phyloP scores from a whole-genome alignment of 2,797 vertebrate genomes.

The Rhinichthys osculus region DNA sequence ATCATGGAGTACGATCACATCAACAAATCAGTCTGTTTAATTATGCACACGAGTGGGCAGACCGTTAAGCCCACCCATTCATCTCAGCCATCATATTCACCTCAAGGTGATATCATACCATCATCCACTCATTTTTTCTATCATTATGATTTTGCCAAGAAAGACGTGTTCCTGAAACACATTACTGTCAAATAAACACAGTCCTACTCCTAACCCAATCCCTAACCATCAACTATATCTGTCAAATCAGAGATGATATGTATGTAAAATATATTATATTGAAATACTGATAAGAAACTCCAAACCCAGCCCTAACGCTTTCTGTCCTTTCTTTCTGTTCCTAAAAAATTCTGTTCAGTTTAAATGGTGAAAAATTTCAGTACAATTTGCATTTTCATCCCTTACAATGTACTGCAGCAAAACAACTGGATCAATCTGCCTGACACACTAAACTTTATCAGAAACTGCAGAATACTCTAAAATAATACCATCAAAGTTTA shows the following conservation, averaged over 20 bases:
- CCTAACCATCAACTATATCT: background rate
- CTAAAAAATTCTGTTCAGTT: background rate
- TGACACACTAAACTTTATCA: background rate
- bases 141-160: background rate
- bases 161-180: background rate
- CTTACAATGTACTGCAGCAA: background rate
- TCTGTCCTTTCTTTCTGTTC: too few species aligned
- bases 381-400: background rate
- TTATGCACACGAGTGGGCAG: constrained; percentile 26
- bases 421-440: background rate
- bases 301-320: background rate
- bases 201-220: background rate
- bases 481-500: background rate
- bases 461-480: background rate
- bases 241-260: background rate
- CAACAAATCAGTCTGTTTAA: constrained; percentile 44
- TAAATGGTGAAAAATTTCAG: background rate
- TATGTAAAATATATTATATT: background rate
- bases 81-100: constrained; percentile 47
- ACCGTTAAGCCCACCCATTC: constrained; percentile 40
- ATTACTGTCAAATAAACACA: background rate
- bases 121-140: background rate
- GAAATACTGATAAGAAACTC: background rate
- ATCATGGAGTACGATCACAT: constrained; percentile 32
- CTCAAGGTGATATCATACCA: constrained; percentile 50